A percentile compares a stretch with the other conserved stretches of the same genome.
phyloP scores from a whole-genome alignment of 2,797 vertebrate genomes.

The Chloroceryle inda region DNA sequence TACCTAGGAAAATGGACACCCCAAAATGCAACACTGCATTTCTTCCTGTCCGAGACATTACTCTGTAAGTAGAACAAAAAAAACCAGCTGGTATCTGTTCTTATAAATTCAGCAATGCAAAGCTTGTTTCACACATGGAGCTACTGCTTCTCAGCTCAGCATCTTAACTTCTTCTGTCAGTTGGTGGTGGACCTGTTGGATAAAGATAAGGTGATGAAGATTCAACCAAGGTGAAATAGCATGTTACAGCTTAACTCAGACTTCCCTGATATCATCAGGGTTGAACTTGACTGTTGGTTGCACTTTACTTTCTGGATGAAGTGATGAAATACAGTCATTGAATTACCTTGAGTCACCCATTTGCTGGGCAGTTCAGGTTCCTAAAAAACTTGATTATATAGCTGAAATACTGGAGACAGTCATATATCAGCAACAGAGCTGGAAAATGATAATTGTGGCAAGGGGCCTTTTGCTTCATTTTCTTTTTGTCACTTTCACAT shows the following conservation, averaged over 20 bases:
- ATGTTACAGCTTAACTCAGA: slow-evolving; percentile 66
- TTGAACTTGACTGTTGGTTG: slow-evolving; percentile 60
- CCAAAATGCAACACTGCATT: not conserved
- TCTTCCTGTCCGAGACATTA: not conserved
- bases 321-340: slow-evolving; percentile 50
- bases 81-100: not conserved
- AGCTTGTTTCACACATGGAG: slow-evolving; percentile 47
- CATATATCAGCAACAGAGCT: not conserved
- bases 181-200: slow-evolving; percentile 47
- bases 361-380: slow-evolving; percentile 61
- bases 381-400: slow-evolving; percentile 44
- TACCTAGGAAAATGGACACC: not conserved
- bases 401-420: not conserved
- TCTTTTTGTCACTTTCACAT: not conserved
- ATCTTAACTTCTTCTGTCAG: slow-evolving; percentile 34
- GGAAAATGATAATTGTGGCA: not conserved
- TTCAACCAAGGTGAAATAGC: slow-evolving; percentile 54
- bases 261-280: slow-evolving; percentile 60
- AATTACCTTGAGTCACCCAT: slow-evolving; percentile 66
- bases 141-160: not conserved
- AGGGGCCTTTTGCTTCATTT: not conserved
- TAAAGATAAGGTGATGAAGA: slow-evolving; percentile 66
- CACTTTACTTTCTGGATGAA: slow-evolving; percentile 40
- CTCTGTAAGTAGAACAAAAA: not conserved
- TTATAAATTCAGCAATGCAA: slow-evolving; percentile 19